These are phyloP conservation scores for Dryococelus australis DNA, from an alignment of 2,888 invertebrate genomes.

Conservation along the genomic window DNA sequence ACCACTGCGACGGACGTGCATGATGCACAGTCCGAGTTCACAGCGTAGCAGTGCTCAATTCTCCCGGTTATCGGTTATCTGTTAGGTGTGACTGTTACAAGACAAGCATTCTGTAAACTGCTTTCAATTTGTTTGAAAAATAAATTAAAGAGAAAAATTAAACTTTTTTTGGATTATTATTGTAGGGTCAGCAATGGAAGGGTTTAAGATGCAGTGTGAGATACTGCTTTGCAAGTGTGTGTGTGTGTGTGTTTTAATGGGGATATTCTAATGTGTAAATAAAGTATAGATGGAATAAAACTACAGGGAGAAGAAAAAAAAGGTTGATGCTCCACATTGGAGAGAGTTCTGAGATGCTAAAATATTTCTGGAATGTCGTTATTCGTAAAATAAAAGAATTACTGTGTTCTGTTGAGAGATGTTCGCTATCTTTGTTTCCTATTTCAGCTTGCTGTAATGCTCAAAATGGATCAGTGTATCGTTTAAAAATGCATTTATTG, in stretches of 20 bases:
- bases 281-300: constrained; percentile 31
- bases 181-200: background rate
- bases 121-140: background rate
- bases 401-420: constrained; percentile 16
- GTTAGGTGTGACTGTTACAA: background rate
- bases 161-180: background rate
- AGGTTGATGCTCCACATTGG: constrained; percentile 38
- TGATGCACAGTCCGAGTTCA: background rate
- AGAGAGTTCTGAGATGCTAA: constrained; percentile 30
- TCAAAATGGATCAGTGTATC: constrained; percentile 18
- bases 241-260: background rate
- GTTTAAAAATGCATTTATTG: background rate
- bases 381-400: background rate
- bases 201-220: background rate
- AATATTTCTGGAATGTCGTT: background rate
- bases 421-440: background rate
- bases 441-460: constrained; percentile 27
- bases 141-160: no score
- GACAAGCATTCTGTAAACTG: background rate
- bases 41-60: background rate
- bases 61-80: background rate
- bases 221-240: background rate
- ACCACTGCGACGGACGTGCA: background rate
- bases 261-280: constrained; percentile 38
- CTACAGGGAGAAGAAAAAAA: constrained; percentile 39